Evolutionary conservation across 1,140 invertebrate species (phyloP).

Genomic region (Wasmannia auropunctata): DNA sequence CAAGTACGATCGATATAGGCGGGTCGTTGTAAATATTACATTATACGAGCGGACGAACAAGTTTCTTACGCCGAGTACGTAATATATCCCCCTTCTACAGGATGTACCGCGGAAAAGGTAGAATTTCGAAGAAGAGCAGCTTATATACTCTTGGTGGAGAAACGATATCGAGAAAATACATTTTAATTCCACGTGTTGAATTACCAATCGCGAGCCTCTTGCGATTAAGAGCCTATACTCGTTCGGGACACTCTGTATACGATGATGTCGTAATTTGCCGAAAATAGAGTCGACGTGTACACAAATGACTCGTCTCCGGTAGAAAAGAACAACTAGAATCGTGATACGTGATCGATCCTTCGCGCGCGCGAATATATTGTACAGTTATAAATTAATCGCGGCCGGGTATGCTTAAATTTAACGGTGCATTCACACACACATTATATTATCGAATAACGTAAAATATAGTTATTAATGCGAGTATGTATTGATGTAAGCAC

Average conservation of each 20-base stretch:
- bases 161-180: not conserved
- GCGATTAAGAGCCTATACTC: not conserved
- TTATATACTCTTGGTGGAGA: not conserved
- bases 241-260: slow-evolving; percentile 1
- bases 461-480: not conserved
- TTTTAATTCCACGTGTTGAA: not conserved
- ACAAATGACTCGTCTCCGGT: slow-evolving; percentile 32
- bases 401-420: slow-evolving; percentile 9
- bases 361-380: not conserved
- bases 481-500: not conserved
- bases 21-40: slow-evolving; percentile 39
- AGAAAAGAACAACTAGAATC: slow-evolving; percentile 34
- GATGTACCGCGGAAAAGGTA: not conserved
- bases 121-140: not conserved
- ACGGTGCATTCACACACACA: not conserved
- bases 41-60: not conserved
- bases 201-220: not conserved
- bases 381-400: not conserved
- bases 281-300: slow-evolving; percentile 56
- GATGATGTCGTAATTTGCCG: slow-evolving; percentile 60
- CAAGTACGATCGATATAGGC: slow-evolving; percentile 52
- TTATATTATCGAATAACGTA: not conserved
- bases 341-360: slow-evolving; percentile 25
- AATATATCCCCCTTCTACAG: slow-evolving; percentile 9
- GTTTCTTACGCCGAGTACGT: slow-evolving; percentile 30